A percentile compares a stretch with the other conserved stretches of the same genome.
These are phyloP conservation scores for Nanorana parkeri DNA, from an alignment of 2,113 vertebrate species.

Conservation along the genomic window DNA sequence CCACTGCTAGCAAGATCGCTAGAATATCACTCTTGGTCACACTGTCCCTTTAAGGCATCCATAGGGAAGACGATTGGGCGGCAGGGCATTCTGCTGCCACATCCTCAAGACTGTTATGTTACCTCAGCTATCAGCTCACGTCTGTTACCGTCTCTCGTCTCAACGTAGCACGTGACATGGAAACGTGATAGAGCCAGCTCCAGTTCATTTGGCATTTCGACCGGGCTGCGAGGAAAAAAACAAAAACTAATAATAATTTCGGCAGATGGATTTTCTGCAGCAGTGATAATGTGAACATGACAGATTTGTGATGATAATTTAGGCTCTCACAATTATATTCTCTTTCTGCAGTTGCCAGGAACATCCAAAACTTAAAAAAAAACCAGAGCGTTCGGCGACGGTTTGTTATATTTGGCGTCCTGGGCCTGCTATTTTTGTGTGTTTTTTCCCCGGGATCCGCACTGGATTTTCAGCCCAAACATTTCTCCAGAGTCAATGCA, in stretches of 20 bases:
- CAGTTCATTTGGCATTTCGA: slow-evolving; percentile 38
- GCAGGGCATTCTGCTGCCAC: no score
- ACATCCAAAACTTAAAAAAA: slow-evolving; percentile 37
- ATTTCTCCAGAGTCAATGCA: slow-evolving; percentile 6
- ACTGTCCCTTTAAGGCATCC: no score
- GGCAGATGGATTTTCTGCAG: slow-evolving; percentile 55
- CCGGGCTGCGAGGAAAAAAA: neutral
- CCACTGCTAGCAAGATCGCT: no score
- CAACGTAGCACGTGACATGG: no score
- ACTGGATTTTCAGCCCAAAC: neutral
- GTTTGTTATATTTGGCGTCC: slow-evolving; percentile 32
- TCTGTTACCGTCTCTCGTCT: no score
- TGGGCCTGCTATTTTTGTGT: slow-evolving; percentile 43
- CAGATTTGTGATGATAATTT: slow-evolving; percentile 57
- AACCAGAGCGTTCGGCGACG: neutral
- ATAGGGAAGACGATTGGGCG: no score
- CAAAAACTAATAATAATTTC: slow-evolving; percentile 40
- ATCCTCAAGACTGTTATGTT: no score
- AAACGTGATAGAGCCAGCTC: no score
- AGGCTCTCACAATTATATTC: slow-evolving; percentile 46
- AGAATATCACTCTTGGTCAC: no score
- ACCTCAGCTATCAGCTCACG: no score
- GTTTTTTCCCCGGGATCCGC: slow-evolving; percentile 4
- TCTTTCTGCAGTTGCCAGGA: slow-evolving; percentile 49
- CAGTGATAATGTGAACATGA: slow-evolving; percentile 56